A percentile compares a stretch with the other conserved stretches of the same genome.
These are phyloP conservation scores for Sebastolobus alascanus DNA, from an alignment of 2,797 vertebrate genomes.

Conservation along the genomic window DNA sequence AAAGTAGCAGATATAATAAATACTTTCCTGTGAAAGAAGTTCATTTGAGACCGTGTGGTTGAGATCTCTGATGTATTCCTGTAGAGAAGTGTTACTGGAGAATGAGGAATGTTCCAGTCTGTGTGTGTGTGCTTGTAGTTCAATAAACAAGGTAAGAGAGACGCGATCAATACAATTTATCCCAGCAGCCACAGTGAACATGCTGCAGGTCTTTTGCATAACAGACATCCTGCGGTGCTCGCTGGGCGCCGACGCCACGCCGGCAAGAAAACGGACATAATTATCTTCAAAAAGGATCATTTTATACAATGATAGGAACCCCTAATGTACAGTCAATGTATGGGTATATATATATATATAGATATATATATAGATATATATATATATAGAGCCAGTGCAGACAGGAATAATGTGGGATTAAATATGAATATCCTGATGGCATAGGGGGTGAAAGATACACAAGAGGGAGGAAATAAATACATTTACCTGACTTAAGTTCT, in stretches of 20 bases:
- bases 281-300: slow-evolving; percentile 47
- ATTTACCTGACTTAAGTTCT: no score
- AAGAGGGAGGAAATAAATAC: no score
- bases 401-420: no score
- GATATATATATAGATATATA: no score
- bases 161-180: slow-evolving; percentile 52
- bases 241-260: neutral
- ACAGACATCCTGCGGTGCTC: slow-evolving; percentile 39
- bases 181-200: slow-evolving; percentile 40
- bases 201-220: slow-evolving; percentile 40
- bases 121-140: neutral
- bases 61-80: no score
- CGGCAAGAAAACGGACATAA: slow-evolving; percentile 11
- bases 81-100: no score
- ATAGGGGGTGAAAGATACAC: no score
- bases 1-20: no score
- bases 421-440: no score
- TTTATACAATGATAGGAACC: slow-evolving; percentile 2
- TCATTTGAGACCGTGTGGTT: no score
- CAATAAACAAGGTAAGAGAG: slow-evolving; percentile 42
- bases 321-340: neutral
- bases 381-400: neutral
- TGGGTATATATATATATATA: neutral
- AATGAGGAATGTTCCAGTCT: neutral
- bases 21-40: no score